A percentile compares a stretch with the other conserved stretches of the same genome.
phyloP scores from a whole-genome alignment of 1,140 invertebrate species.

The Anadara kagoshimensis region DNA sequence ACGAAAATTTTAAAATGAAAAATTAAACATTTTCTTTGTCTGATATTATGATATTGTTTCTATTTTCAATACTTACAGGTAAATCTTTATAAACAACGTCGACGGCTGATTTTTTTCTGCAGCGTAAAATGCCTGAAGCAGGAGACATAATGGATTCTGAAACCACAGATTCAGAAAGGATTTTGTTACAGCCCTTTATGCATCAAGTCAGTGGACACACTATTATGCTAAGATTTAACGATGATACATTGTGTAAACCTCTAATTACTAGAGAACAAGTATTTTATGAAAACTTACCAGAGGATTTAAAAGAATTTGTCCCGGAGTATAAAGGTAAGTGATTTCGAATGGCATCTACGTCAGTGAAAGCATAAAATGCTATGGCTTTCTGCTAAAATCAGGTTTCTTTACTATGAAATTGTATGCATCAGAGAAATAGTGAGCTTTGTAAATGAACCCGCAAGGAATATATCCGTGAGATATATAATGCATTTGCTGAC shows the following conservation, averaged over 20 bases:
- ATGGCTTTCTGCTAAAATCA: too few relatives aligned
- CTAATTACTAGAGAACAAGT: slow-evolving; percentile 91
- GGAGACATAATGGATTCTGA: slow-evolving; percentile 23
- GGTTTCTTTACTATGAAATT: too few relatives aligned
- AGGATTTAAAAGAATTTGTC: slow-evolving; percentile 91
- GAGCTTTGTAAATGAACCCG: too few relatives aligned
- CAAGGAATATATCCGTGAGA: too few relatives aligned
- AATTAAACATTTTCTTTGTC: too few relatives aligned
- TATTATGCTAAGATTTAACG: slow-evolving; percentile 89
- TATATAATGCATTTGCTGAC: too few relatives aligned
- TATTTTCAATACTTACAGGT: too few relatives aligned
- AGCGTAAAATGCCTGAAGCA: slow-evolving; percentile 25
- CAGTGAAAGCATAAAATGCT: background rate
- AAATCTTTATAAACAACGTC: too few relatives aligned
- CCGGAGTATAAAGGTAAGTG: slow-evolving; percentile 86
- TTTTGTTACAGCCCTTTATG: slow-evolving; percentile 75
- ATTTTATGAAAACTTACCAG: slow-evolving; percentile 95
- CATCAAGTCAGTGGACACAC: slow-evolving; percentile 86
- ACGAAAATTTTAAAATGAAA: too few relatives aligned
- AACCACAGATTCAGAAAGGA: slow-evolving; percentile 47
- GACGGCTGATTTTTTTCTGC: too few relatives aligned
- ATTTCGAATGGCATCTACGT: background rate
- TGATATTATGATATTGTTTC: too few relatives aligned
- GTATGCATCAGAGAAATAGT: too few relatives aligned
- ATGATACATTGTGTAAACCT: slow-evolving; percentile 94